These are phyloP conservation scores for Charanyca ferruginea DNA, from an alignment of 2,888 invertebrate genomes.

Conservation along the genomic window DNA sequence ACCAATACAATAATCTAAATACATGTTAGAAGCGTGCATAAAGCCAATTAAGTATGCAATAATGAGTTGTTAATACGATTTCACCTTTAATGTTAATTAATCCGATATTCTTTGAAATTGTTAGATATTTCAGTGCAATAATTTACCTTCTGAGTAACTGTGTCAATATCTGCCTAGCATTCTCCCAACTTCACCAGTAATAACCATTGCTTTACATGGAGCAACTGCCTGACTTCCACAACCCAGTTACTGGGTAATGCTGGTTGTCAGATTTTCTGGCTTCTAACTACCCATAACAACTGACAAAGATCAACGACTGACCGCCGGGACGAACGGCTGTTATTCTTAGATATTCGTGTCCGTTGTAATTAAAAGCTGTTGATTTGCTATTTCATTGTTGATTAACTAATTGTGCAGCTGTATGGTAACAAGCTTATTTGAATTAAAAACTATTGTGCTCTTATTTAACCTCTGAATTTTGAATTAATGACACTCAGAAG, in stretches of 20 bases:
- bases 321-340: too few species aligned
- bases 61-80: slow-evolving; percentile 30
- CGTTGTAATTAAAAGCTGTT: slow-evolving; percentile 8
- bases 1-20: slow-evolving; percentile 23
- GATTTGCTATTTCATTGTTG: background rate
- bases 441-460: background rate
- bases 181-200: too few species aligned
- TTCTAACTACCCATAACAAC: too few species aligned
- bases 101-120: slow-evolving; percentile 37
- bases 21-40: slow-evolving; percentile 27
- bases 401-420: background rate
- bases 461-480: background rate
- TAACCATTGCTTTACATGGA: too few species aligned
- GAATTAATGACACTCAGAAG: background rate
- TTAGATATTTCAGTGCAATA: slow-evolving; percentile 1
- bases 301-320: too few species aligned
- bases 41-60: slow-evolving; percentile 39
- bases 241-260: too few species aligned
- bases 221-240: too few species aligned
- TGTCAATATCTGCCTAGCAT: too few species aligned
- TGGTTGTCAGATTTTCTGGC: too few species aligned
- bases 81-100: slow-evolving; percentile 37
- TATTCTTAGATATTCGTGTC: too few species aligned
- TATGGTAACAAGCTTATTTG: background rate
- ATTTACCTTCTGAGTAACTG: slow-evolving; percentile 5